These are phyloP conservation scores for Aptenodytes patagonicus DNA, from an alignment of 2,113 vertebrate species.

Conservation along the genomic window DNA sequence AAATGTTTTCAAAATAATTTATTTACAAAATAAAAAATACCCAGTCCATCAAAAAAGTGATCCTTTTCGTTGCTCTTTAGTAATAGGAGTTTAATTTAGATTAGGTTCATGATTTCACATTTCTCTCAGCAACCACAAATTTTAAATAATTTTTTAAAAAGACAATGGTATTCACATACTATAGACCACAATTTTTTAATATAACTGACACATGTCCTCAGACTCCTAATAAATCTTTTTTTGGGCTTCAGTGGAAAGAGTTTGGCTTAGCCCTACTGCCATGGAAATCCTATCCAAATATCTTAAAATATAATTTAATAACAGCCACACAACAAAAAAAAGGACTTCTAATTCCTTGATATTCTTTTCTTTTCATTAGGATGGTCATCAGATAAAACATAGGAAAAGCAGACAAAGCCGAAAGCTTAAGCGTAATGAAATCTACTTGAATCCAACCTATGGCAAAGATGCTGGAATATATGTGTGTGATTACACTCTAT, in stretches of 20 bases:
- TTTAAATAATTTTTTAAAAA: background rate
- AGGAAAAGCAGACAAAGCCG: background rate
- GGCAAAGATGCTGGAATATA: constrained; percentile 65
- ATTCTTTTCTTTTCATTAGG: constrained; percentile 42
- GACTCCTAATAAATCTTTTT: background rate
- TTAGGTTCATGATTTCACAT: background rate
- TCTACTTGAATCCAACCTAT: constrained; percentile 57
- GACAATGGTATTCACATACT: background rate
- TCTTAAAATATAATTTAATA: background rate
- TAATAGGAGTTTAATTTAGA: background rate
- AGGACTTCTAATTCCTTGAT: background rate
- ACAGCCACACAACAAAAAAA: background rate
- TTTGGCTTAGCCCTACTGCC: background rate
- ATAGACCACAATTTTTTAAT: background rate
- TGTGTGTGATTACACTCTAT: constrained; percentile 76
- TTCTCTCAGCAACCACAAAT: background rate
- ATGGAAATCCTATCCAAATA: background rate
- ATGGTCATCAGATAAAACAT: constrained; percentile 46
- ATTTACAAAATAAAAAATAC: background rate
- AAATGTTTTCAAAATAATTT: background rate
- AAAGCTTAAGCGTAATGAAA: constrained; percentile 9
- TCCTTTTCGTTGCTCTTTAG: background rate
- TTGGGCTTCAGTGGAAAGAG: background rate
- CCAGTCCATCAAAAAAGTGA: background rate
- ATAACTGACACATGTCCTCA: background rate